Conservation (phyloP, 2,113 vertebrate species). For the Cryptoleucopteryx plumbea region DNA sequence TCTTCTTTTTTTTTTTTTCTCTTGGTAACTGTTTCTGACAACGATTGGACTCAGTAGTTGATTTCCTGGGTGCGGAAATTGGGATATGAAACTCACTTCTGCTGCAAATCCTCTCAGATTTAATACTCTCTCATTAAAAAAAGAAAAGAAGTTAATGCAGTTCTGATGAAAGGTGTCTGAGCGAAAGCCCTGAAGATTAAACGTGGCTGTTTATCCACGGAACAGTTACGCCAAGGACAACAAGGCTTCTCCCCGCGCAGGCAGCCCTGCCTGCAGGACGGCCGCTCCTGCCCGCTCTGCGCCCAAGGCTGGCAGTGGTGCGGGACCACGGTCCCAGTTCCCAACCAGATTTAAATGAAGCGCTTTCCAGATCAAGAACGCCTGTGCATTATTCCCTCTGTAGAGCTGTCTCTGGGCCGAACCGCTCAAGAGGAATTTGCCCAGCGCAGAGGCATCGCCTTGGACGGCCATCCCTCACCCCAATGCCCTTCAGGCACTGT, state of each 20-base stretch:
- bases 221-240: not conserved
- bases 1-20: not conserved
- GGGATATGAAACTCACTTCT: not conserved
- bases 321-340: not conserved
- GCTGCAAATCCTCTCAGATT: not conserved
- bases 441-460: not conserved
- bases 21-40: not conserved
- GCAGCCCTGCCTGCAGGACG: not conserved
- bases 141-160: not conserved
- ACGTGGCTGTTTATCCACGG: not conserved
- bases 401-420: not conserved
- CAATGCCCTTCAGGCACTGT: not conserved
- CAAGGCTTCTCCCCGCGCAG: not conserved
- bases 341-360: not conserved
- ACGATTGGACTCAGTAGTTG: not conserved
- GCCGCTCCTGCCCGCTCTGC: not conserved
- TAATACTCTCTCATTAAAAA: not conserved
- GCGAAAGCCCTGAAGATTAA: not conserved
- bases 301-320: accelerated
- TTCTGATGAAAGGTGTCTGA: not conserved
- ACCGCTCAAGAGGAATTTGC: not conserved
- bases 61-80: not conserved
- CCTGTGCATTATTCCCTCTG: not conserved
- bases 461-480: not conserved
- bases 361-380: not conserved